Percentiles rank a stretch among this genome's conserved stretches.
These are phyloP conservation scores for Sakesphorus luctuosus DNA, from an alignment of 2,113 vertebrate genomes.

Conservation along the genomic window DNA sequence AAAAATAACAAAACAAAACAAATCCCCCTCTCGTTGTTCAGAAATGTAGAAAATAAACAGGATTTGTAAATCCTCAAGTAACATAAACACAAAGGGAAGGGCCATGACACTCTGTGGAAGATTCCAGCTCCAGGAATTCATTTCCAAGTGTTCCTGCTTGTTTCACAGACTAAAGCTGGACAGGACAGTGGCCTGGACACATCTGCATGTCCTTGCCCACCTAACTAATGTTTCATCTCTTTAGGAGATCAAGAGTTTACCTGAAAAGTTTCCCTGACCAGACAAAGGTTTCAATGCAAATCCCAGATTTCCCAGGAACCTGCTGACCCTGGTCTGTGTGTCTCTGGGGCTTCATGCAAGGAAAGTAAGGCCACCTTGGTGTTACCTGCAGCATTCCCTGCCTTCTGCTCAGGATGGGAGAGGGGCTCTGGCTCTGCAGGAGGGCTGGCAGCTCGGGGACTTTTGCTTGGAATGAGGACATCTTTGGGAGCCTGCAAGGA, in stretches of 20 bases:
- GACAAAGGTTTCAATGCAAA: not conserved
- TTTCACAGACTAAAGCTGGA: rapidly evolving
- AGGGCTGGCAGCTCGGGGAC: not conserved
- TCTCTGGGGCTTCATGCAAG: not conserved
- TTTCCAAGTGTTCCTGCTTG: rapidly evolving
- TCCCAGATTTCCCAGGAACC: not conserved
- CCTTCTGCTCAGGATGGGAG: not conserved
- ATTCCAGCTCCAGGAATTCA: not conserved
- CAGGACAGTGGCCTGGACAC: not conserved
- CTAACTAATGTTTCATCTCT: not conserved
- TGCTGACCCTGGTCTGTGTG: no score
- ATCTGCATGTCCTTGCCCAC: no score
- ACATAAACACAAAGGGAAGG: not conserved
- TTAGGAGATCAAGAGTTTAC: no score
- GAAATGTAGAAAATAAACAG: not conserved
- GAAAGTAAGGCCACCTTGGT: no score
- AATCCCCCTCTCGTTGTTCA: not conserved
- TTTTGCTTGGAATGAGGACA: not conserved
- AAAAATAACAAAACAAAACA: no score
- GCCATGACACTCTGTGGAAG: rapidly evolving
- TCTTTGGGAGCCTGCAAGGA: not conserved
- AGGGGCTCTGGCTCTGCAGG: not conserved
- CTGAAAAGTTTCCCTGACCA: not conserved
- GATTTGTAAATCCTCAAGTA: rapidly evolving
- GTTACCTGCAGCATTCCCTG: constrained; percentile 17